These are phyloP conservation scores for Brachyrhaphis roseni DNA, from an alignment of 2,797 vertebrate genomes.

Conservation along the genomic window DNA sequence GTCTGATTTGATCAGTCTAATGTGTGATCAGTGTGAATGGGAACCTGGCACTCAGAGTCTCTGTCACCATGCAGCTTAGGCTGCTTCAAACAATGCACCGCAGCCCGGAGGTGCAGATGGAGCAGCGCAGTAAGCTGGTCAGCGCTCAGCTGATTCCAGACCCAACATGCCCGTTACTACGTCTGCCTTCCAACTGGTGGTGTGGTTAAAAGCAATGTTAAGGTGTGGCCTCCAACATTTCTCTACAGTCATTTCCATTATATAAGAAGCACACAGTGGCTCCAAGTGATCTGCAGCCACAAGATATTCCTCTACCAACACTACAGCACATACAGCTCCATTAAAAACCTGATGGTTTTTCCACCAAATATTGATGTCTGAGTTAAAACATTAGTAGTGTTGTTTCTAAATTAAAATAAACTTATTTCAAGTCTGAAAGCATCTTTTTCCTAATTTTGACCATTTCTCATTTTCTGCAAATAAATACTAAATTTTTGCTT, in stretches of 20 bases:
- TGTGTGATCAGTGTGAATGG: conserved; percentile 78
- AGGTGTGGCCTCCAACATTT: conserved; percentile 47
- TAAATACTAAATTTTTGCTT: no score
- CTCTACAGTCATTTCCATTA: conserved; percentile 48
- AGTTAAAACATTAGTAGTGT: no score
- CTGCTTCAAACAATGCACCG: conserved; percentile 57
- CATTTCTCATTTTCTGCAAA: no score
- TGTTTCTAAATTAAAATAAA: no score
- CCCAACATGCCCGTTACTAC: neutral
- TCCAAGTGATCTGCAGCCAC: conserved; percentile 30
- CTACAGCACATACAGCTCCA: neutral
- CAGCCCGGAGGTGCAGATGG: conserved; percentile 41
- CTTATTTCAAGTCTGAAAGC: no score
- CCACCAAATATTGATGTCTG: no score
- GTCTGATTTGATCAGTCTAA: conserved; percentile 79
- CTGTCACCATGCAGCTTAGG: conserved; percentile 63
- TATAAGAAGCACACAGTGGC: conserved; percentile 44
- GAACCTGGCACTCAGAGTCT: conserved; percentile 62
- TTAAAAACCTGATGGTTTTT: no score
- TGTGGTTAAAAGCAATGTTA: conserved; percentile 14
- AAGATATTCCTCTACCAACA: neutral
- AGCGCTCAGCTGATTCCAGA: conserved; percentile 14
- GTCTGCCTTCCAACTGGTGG: neutral
- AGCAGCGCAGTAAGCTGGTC: conserved; percentile 26
- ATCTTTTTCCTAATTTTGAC: no score